phyloP scores from a whole-genome alignment of 2,113 vertebrate species.

The Oryctolagus cuniculus region mOryCun1.1 NC_091441.1:40270001-40270500 shows the following conservation, averaged over 20 bases:
- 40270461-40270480: background rate
- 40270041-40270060: conserved; percentile 48
- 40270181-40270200: background rate
- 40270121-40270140: background rate
- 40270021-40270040: background rate
- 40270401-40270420: background rate
- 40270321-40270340: background rate
- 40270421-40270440: background rate
- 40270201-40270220: no score
- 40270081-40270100: conserved; percentile 61
- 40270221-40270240: background rate
- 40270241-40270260: background rate
- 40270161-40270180: background rate
- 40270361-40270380: background rate
- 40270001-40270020: conserved; percentile 29
- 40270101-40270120: background rate
- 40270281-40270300: background rate
- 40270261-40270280: background rate
- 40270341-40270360: background rate
- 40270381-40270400: background rate
- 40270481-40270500: background rate
- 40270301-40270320: background rate
- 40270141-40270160: background rate
- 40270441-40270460: background rate
- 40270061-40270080: conserved; percentile 56